phyloP scores from a whole-genome alignment of 2,113 vertebrate genomes.

The Anguilla japonica region DNA sequence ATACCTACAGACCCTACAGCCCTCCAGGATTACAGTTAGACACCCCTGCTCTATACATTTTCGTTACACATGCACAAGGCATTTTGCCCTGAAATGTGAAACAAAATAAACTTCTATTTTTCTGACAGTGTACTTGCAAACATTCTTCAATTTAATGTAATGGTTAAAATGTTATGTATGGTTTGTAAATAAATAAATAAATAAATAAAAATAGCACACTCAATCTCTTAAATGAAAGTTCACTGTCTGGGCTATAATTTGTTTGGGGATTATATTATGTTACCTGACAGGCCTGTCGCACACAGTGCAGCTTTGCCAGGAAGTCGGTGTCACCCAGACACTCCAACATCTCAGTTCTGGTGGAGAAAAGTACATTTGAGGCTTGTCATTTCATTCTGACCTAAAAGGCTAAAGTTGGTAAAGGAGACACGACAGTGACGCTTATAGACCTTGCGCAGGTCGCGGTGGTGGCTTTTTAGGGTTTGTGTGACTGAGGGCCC shows the following conservation, averaged over 20 bases:
- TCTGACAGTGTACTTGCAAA: background rate
- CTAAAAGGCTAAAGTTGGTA: no score
- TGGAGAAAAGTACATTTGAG: constrained; percentile 5
- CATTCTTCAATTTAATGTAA: background rate
- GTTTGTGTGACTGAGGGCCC: background rate
- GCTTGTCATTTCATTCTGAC: no score
- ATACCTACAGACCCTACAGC: no score
- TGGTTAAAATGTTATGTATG: background rate
- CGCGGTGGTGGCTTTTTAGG: background rate
- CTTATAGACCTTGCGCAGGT: background rate
- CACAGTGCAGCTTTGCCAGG: constrained; percentile 92
- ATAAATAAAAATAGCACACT: background rate
- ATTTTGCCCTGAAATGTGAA: no score
- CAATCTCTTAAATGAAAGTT: background rate
- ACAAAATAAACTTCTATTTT: no score
- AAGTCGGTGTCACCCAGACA: constrained; percentile 91
- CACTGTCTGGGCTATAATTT: no score
- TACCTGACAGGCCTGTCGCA: constrained; percentile 95
- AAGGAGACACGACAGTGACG: background rate
- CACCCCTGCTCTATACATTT: background rate
- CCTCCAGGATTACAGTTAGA: no score
- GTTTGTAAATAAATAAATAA: background rate
- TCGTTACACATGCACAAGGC: background rate
- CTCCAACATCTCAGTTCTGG: constrained; percentile 90
- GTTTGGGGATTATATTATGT: background rate